phyloP scores from a whole-genome alignment of 2,888 invertebrate genomes.

The Deilephila elpenor region DNA sequence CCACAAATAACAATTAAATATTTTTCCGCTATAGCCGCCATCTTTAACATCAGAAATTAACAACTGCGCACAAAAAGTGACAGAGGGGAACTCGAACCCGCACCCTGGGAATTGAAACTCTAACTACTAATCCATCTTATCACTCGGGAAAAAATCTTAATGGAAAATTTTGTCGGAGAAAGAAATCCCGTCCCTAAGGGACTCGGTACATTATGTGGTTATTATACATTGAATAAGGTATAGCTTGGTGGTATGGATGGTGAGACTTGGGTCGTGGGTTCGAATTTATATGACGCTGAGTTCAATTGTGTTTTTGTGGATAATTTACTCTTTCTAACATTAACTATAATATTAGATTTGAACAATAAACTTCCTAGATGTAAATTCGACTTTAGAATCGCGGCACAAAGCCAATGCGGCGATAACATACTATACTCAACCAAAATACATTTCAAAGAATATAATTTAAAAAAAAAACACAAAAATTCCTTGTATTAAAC shows the following conservation, averaged over 20 bases:
- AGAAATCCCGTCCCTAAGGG: constrained; percentile 69
- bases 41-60: constrained; percentile 28
- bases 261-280: no score
- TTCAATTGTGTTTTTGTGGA: no score
- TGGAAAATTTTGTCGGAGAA: constrained; percentile 75
- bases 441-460: neutral
- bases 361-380: no score
- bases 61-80: constrained; percentile 21
- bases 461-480: neutral
- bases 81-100: constrained; percentile 24
- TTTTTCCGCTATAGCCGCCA: constrained; percentile 5
- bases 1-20: neutral
- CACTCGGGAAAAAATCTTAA: constrained; percentile 70
- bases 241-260: no score
- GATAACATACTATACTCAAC: no score
- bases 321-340: no score
- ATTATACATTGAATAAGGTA: neutral
- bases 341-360: no score
- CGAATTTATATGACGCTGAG: no score
- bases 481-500: neutral
- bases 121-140: constrained; percentile 82
- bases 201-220: constrained; percentile 27
- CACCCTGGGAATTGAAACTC: constrained; percentile 71
- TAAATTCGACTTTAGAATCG: no score
- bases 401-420: no score